These are phyloP conservation scores for Pipa parva DNA, from an alignment of 2,113 vertebrate genomes.

Conservation along the genomic window DNA sequence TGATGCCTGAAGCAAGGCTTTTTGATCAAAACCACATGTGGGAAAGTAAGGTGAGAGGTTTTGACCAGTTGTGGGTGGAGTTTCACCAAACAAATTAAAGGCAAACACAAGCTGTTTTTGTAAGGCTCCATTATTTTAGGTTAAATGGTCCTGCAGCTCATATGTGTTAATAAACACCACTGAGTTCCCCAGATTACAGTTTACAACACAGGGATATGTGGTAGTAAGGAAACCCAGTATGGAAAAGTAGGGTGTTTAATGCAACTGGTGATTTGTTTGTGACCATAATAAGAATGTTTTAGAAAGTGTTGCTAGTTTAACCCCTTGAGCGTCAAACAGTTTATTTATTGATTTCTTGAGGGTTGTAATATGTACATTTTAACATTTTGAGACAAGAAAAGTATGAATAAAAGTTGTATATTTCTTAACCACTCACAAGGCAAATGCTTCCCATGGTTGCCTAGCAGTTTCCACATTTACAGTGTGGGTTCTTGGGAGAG, in stretches of 20 bases:
- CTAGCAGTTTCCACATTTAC: no score
- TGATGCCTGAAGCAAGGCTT: background rate
- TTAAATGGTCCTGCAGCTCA: slow-evolving; percentile 1
- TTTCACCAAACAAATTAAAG: slow-evolving; percentile 28
- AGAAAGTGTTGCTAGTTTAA: no score
- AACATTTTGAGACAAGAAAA: no score
- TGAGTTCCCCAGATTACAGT: background rate
- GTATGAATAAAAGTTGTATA: no score
- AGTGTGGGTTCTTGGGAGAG: no score
- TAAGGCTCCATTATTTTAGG: slow-evolving; percentile 18
- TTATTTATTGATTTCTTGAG: no score
- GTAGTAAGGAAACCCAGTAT: no score
- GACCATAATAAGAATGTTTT: background rate
- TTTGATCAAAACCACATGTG: slow-evolving; percentile 29
- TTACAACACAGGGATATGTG: background rate
- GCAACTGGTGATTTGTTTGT: background rate
- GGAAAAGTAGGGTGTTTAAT: background rate
- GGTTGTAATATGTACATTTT: no score
- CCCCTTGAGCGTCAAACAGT: no score
- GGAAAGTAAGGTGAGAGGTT: slow-evolving; percentile 26
- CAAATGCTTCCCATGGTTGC: no score
- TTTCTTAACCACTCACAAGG: no score
- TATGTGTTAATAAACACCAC: slow-evolving; percentile 27
- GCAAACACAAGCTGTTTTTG: slow-evolving; percentile 37
- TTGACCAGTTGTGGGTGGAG: background rate